Conservation (phyloP, 2,797 vertebrate genomes). For the Alca torda region DNA sequence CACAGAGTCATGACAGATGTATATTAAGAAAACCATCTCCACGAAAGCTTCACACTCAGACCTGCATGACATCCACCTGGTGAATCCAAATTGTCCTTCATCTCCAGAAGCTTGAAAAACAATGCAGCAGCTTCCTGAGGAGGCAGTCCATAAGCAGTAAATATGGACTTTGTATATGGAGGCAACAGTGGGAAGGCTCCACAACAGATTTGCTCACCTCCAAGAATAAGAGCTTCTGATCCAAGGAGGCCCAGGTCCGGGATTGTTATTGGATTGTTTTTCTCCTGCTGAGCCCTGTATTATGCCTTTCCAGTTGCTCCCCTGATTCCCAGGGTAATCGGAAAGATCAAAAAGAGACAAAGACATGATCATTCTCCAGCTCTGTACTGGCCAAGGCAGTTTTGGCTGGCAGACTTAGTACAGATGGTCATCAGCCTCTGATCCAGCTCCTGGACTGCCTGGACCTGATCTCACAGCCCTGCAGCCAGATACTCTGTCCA, state of each 20-base stretch:
- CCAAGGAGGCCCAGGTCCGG: background rate
- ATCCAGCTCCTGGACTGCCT: conserved; percentile 51
- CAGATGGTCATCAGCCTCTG: conserved; percentile 62
- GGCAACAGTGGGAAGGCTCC: background rate
- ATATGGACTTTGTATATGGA: background rate
- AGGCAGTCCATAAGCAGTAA: background rate
- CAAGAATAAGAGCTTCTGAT: background rate
- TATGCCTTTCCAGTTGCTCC: conserved; percentile 23
- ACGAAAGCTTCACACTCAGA: background rate
- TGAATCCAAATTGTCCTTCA: background rate
- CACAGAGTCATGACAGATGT: background rate
- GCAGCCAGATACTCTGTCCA: conserved; percentile 36
- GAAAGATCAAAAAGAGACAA: conserved; percentile 64
- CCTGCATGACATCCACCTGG: background rate
- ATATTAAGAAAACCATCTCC: background rate
- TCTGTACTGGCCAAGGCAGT: conserved; percentile 10
- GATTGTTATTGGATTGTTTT: conserved; percentile 3
- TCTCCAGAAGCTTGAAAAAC: background rate
- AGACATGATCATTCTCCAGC: conserved; percentile 41
- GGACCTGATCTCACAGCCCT: conserved; percentile 28
- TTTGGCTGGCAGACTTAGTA: conserved; percentile 45
- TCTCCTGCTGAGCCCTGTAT: background rate
- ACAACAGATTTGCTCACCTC: background rate
- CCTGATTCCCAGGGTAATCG: conserved; percentile 2
- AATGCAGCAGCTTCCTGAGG: background rate